Percentiles rank a stretch among this genome's conserved stretches.
phyloP scores from a whole-genome alignment of 2,797 vertebrate genomes.

The Crax fasciolata region DNA sequence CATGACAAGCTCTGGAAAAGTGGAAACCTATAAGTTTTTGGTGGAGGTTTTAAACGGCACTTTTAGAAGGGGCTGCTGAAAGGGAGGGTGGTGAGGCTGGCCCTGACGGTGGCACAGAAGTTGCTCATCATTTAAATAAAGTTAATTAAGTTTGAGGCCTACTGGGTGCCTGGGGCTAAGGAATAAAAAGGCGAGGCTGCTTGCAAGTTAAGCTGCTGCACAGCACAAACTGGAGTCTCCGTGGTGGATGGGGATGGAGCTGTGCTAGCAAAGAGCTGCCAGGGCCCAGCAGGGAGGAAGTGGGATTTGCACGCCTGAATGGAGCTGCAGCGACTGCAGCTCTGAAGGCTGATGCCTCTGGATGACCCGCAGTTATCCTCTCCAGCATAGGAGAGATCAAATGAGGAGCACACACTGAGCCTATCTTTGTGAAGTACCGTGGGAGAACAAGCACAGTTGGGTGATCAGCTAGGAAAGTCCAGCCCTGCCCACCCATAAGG shows the following conservation, averaged over 20 bases:
- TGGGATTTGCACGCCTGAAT: not conserved
- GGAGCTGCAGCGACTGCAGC: not conserved
- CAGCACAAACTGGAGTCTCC: not conserved
- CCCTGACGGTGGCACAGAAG: not conserved
- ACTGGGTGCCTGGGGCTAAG: not conserved
- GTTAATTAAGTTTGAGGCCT: not conserved
- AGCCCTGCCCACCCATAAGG: not conserved
- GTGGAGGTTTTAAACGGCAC: not conserved
- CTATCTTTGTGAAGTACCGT: rapidly evolving
- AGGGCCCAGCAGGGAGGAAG: not conserved
- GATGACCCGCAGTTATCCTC: not conserved
- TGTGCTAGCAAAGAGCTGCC: not conserved
- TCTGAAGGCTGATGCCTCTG: not conserved
- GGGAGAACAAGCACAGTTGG: not conserved
- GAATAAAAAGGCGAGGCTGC: not conserved
- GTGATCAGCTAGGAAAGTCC: not conserved
- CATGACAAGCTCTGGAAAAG: not conserved
- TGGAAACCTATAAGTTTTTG: not conserved
- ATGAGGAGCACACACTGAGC: not conserved
- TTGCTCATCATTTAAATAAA: not conserved
- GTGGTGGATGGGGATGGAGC: not conserved
- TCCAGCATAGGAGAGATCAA: rapidly evolving
- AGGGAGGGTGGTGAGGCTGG: not conserved
- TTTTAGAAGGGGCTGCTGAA: not conserved
- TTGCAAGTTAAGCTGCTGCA: not conserved